These are phyloP conservation scores for Tipula vernalis DNA, from an alignment of 2,888 invertebrate genomes.

Conservation along the genomic window DNA sequence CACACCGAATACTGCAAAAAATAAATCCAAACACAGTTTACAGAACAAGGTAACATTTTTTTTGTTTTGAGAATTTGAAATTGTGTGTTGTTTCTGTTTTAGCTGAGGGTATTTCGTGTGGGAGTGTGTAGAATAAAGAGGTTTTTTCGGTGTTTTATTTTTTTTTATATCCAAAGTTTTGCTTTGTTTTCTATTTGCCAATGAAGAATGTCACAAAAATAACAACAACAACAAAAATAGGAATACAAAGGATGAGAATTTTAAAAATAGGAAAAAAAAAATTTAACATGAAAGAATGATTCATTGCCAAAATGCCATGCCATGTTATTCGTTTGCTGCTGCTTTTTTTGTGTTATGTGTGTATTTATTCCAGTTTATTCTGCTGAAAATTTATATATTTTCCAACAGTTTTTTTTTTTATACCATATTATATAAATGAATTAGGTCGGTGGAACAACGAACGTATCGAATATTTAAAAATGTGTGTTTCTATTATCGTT, in stretches of 20 bases:
- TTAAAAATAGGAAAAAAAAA: background rate
- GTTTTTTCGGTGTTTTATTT: background rate
- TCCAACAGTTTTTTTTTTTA: background rate
- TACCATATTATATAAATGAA: background rate
- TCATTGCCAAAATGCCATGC: background rate
- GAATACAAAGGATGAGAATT: background rate
- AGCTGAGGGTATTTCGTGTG: background rate
- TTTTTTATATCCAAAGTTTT: background rate
- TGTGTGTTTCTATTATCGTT: background rate
- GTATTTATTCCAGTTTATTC: background rate
- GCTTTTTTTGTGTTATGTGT: background rate
- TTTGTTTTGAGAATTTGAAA: background rate
- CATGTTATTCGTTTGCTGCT: background rate
- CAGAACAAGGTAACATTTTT: background rate
- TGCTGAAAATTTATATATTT: background rate
- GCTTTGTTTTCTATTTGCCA: background rate
- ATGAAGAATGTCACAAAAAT: background rate
- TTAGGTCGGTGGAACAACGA: background rate
- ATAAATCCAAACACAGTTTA: background rate
- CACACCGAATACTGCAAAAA: background rate
- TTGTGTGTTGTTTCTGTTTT: background rate
- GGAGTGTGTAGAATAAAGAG: background rate
- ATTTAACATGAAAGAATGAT: constrained; percentile 4
- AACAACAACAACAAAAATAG: background rate
- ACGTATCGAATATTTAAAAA: background rate